Evolutionary conservation across 2,888 invertebrate species (phyloP).

Genomic region (Hirudinaria manillensis): DNA sequence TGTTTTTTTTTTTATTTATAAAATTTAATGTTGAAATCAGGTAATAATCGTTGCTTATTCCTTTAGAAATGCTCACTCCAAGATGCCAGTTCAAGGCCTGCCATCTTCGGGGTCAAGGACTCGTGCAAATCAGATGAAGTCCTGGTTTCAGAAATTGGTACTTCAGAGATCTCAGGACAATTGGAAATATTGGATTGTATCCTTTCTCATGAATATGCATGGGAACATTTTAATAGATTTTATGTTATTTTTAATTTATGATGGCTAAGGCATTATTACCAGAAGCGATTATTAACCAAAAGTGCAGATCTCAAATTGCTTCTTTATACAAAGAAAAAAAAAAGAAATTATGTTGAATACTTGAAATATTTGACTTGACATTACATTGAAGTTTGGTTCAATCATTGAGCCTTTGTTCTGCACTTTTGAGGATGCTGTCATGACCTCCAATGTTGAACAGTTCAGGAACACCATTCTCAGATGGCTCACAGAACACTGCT

Average conservation of each 20-base stretch:
- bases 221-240: neutral
- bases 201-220: neutral
- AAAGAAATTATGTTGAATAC: too few species aligned
- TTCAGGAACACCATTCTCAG: conserved; percentile 12
- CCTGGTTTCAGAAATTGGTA: conserved; percentile 8
- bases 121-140: neutral
- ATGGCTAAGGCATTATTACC: neutral
- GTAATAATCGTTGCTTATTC: too few species aligned
- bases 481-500: conserved; percentile 29
- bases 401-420: conserved; percentile 27
- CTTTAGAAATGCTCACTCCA: conserved; percentile 13
- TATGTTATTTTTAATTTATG: neutral
- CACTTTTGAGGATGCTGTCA: conserved; percentile 22
- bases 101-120: conserved; percentile 14
- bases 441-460: conserved; percentile 3
- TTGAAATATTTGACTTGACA: too few species aligned
- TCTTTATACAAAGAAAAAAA: neutral
- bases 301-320: neutral
- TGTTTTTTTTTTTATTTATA: neutral
- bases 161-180: conserved; percentile 2
- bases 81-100: conserved; percentile 14
- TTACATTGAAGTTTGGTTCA: conserved; percentile 12
- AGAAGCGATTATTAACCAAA: neutral
- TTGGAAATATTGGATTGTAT: conserved; percentile 22
- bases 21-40: neutral